A percentile compares a stretch with the other conserved stretches of the same genome.
These are phyloP conservation scores for Isurus oxyrinchus DNA, from an alignment of 2,113 vertebrate species.

Conservation along the genomic window DNA sequence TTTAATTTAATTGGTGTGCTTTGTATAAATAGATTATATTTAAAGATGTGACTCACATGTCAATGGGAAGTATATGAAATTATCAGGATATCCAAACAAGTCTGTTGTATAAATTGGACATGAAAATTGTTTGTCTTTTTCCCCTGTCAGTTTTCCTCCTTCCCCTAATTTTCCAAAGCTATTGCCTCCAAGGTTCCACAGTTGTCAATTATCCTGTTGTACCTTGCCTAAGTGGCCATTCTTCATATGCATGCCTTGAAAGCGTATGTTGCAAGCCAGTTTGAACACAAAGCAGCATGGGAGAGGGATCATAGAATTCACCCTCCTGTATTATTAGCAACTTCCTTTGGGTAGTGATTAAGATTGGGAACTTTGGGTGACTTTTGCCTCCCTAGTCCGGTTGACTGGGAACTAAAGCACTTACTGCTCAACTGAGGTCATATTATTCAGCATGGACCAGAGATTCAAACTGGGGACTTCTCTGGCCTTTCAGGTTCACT, in stretches of 20 bases:
- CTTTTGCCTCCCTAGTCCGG: neutral
- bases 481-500: neutral
- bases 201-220: neutral
- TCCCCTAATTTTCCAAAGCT: neutral
- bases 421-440: neutral
- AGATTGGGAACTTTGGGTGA: neutral
- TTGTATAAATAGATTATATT: neutral
- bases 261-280: neutral
- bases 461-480: neutral
- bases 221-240: neutral
- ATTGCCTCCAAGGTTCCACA: neutral
- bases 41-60: neutral
- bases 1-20: neutral
- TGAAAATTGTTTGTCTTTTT: neutral
- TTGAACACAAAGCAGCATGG: neutral
- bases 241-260: neutral
- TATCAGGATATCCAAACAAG: neutral
- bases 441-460: neutral
- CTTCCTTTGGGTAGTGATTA: neutral
- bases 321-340: neutral
- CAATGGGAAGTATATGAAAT: neutral
- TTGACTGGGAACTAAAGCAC: neutral
- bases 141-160: neutral
- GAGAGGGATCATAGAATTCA: neutral
- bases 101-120: neutral